A percentile compares a stretch with the other conserved stretches of the same genome.
Conservation (phyloP, 30 jellyfish, hydroid and myxozoan species). For the Sanderia malayensis region DNA sequence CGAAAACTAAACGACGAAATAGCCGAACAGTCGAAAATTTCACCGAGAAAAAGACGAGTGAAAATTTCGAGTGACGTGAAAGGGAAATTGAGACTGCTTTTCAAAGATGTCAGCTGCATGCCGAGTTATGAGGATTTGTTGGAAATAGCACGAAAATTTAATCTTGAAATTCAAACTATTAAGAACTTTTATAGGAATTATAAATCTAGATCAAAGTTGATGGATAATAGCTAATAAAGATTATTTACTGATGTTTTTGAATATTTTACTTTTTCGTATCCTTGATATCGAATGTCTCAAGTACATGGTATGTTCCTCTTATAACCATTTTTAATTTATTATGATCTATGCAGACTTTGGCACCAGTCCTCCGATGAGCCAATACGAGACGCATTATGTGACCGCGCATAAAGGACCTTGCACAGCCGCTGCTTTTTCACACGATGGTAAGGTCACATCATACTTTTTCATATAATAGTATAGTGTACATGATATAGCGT, state of each 20-base stretch:
- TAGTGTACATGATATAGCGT: too few species aligned
- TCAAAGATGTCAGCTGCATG: slow-evolving; percentile 24
- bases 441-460: slow-evolving; percentile 97
- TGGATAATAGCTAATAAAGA: neutral
- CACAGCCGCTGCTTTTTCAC: slow-evolving; percentile 96
- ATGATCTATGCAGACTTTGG: slow-evolving; percentile 97
- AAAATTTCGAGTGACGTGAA: slow-evolving; percentile 41
- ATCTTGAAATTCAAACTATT: slow-evolving; percentile 39
- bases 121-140: slow-evolving; percentile 38
- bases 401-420: slow-evolving; percentile 99
- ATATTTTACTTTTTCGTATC: too few species aligned
- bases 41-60: slow-evolving; percentile 50
- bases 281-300: too few species aligned
- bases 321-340: too few species aligned
- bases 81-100: slow-evolving; percentile 30
- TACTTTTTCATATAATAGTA: too few species aligned
- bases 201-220: slow-evolving; percentile 67
- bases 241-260: too few species aligned
- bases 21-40: neutral
- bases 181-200: slow-evolving; percentile 71
- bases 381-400: slow-evolving; percentile 95
- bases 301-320: too few species aligned
- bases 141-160: slow-evolving; percentile 36
- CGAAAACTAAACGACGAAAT: neutral
- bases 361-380: slow-evolving; percentile 98